Conservation (phyloP, 2,113 vertebrate genomes). For the Motacilla tschutschensis region DNA sequence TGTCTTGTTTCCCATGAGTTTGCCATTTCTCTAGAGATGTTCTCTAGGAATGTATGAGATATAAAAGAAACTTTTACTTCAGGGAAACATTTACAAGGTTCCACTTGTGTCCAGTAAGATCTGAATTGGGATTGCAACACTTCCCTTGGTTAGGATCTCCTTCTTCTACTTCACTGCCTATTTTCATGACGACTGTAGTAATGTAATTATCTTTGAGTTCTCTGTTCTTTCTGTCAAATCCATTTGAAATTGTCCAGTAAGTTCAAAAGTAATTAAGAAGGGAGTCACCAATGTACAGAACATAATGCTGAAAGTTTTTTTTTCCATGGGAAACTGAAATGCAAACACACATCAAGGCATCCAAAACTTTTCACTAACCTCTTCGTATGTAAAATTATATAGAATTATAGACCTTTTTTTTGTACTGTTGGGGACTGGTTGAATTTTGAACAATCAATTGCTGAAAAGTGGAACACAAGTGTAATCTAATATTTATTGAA, state of each 20-base stretch:
- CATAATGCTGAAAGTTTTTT: background rate
- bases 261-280: constrained; percentile 36
- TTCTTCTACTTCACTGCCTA: constrained; percentile 25
- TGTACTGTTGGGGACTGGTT: background rate
- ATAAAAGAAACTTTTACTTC: background rate
- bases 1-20: background rate
- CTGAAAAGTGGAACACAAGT: background rate
- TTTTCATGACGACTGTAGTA: constrained; percentile 33
- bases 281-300: background rate
- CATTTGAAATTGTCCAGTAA: constrained; percentile 37
- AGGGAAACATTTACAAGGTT: background rate
- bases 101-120: background rate
- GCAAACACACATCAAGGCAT: background rate
- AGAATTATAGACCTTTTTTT: background rate
- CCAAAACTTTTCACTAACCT: background rate
- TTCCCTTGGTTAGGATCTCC: background rate
- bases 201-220: constrained; percentile 28
- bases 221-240: constrained; percentile 40
- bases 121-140: background rate
- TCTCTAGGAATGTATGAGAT: background rate
- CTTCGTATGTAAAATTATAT: background rate
- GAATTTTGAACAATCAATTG: background rate
- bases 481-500: background rate
- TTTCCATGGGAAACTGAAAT: background rate
- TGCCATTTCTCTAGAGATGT: background rate